Evolutionary conservation across 2,797 vertebrate species (phyloP).

Genomic region (Agapornis canus): DNA sequence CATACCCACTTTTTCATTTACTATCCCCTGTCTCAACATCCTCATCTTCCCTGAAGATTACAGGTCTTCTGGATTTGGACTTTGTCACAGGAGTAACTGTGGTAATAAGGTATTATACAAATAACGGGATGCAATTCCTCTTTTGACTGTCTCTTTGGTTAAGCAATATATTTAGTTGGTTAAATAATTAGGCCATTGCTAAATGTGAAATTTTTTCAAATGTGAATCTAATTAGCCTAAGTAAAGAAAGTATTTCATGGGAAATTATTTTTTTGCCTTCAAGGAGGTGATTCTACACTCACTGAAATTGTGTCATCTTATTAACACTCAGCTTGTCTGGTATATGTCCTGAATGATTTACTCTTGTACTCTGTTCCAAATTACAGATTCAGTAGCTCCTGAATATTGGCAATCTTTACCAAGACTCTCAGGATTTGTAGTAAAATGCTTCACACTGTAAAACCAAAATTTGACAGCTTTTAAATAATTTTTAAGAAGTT

Average conservation of each 20-base stretch:
- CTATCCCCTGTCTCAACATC: background rate
- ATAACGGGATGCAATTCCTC: constrained; percentile 16
- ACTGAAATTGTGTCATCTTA: constrained; percentile 29
- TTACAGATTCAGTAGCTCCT: background rate
- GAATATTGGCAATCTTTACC: background rate
- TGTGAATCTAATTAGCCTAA: constrained; percentile 52
- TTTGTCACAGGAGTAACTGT: constrained; percentile 8
- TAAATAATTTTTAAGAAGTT: background rate
- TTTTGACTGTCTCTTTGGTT: constrained; percentile 25
- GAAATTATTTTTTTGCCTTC: constrained; percentile 62
- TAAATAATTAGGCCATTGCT: constrained; percentile 61
- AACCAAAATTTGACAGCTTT: background rate
- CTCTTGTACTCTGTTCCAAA: background rate
- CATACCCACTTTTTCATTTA: background rate
- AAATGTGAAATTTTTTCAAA: constrained; percentile 57
- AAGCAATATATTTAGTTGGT: constrained; percentile 39
- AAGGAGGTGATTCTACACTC: constrained; percentile 38
- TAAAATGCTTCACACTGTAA: background rate
- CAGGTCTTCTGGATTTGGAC: background rate
- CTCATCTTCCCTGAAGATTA: background rate
- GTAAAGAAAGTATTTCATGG: constrained; percentile 58
- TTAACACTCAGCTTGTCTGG: constrained; percentile 34
- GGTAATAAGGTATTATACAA: constrained; percentile 15
- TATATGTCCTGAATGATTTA: constrained; percentile 23
- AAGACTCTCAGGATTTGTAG: background rate